Evolutionary conservation across 1,140 invertebrate genomes (phyloP), one percentile per base, ranked within the genome.

Genomic region (Glossosoma conforme): DNA sequence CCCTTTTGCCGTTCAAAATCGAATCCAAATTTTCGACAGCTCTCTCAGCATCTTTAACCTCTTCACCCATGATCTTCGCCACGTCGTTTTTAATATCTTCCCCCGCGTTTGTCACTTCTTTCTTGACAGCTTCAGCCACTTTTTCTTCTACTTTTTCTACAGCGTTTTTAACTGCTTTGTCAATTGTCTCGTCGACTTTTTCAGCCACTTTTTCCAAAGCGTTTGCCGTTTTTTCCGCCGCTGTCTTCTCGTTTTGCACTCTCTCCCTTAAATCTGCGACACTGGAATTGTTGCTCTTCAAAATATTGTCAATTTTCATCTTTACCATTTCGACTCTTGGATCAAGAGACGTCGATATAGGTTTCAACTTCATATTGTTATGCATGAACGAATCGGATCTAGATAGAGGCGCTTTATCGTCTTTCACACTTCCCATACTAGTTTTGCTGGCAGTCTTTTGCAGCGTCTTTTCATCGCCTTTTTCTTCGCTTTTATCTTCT

Each of bases 251-350:
- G 20, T 45, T 54, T 15, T 52, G 38, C 4, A 54, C 48, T 28
- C 28, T 49, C 14, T 54, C 56, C 44, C 52, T 51, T n/a, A 58
- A 42, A 44, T 58, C 56, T 21, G 47, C 52, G 19, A 58, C 28
- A 30, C 56, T 58, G 1, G 56, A 58, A 14, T 54, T 37, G 25
- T 40, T 54, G 21, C 67, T 66, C 60, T 73, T 73, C 38, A 75
- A 52, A 30, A 75, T 72, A 13, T 65, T 65, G 36, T 75, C 72
- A 45, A 75, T 75, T 61, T 72, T 74, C 59, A 70, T 68, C 61
- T 68, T 72, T 0, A 70, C 70, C 44, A 65, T 65, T 59, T 72
- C 70, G 8, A 75, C 62, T 63, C 73, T 65, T 17, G 72, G 72
- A 44, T 75, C 70, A 33, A 70, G 66, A 33, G 66, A 68, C 0